Base-by-base conservation (phyloP, 35 echinoderm and acorn worm genomes). In the Anneissia japonica region DNA sequence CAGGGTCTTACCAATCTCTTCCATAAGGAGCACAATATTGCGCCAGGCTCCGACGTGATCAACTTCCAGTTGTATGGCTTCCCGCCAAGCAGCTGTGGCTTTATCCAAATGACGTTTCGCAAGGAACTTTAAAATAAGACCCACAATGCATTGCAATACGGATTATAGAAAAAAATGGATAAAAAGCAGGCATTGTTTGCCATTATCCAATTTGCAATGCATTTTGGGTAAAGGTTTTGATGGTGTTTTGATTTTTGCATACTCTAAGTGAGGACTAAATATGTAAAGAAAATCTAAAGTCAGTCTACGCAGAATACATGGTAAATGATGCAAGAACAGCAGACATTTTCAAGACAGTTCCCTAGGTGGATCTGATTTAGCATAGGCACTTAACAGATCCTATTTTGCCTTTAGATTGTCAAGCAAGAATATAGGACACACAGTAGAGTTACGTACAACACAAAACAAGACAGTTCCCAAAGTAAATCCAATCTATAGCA, bases 41-140 rank as follows among this genome's bases (percentile, higher is more conserved):
- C 38, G 38, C 85, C 85, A 87, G 56, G 75, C 85, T 78, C 85
- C 76, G 28, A 77, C 76, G 56, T 87, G 85, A 79, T 45, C 36
- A 9, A 30, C 19, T 87, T 87, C 77, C 85, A 78, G 46, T 43
- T 87, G 29, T 32, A 87, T 79, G 31, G 85, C 39, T 56, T 46
- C 31, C 31, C 32, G 26, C 85, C 85, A 87, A 46, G 46, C 30
- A 34, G 6, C 39, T 31, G 85, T 31, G 33, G 85, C 85, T 79
- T 87, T 78, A 17, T 87, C 37, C 76, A 75, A 76, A 3, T 87
- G 34, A 23, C 46, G 29, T 33, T 87, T 74, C 36, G 74, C 74
- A 39, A 87, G 31, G 36, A 78, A 87, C 85, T 87, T 31, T 21
- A 38, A 38, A 39, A 79, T 38, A 36, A 79, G 0, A 79, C 31